phyloP scores from a whole-genome alignment of 1,140 invertebrate species.

The Epicauta chinensis region DNA sequence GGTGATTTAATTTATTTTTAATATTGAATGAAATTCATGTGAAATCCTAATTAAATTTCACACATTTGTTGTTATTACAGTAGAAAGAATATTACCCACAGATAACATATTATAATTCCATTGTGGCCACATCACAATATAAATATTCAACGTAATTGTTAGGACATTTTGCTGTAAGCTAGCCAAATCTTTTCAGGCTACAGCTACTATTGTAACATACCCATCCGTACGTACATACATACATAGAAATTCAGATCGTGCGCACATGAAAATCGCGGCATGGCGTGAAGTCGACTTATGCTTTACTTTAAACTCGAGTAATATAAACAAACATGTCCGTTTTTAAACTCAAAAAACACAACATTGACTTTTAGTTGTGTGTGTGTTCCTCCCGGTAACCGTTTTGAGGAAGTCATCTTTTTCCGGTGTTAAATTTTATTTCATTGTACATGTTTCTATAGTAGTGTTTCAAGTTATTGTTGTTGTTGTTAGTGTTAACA shows the following conservation, averaged over 20 bases:
- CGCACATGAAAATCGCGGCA: conserved; percentile 28
- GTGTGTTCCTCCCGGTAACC: conserved; percentile 6
- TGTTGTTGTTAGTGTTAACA: neutral
- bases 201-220: too few species aligned
- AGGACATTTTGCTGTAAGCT: conserved; percentile 20
- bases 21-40: too few species aligned
- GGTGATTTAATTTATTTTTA: too few species aligned
- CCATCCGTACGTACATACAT: too few species aligned
- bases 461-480: too few species aligned
- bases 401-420: conserved; percentile 2
- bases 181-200: conserved; percentile 21
- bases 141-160: conserved; percentile 3
- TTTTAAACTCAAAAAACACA: conserved; percentile 15
- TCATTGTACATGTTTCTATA: neutral
- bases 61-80: too few species aligned
- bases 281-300: conserved; percentile 30
- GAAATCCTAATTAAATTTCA: too few species aligned
- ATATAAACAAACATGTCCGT: conserved; percentile 41
- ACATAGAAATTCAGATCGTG: conserved; percentile 10
- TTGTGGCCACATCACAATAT: neutral
- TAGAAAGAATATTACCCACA: too few species aligned
- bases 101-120: neutral
- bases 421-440: neutral
- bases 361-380: conserved; percentile 15
- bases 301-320: conserved; percentile 36